Percentiles rank a stretch among this genome's conserved stretches.
Evolutionary conservation across 2,888 invertebrate genomes (phyloP).

Genomic region (Bombylius discolor): DNA sequence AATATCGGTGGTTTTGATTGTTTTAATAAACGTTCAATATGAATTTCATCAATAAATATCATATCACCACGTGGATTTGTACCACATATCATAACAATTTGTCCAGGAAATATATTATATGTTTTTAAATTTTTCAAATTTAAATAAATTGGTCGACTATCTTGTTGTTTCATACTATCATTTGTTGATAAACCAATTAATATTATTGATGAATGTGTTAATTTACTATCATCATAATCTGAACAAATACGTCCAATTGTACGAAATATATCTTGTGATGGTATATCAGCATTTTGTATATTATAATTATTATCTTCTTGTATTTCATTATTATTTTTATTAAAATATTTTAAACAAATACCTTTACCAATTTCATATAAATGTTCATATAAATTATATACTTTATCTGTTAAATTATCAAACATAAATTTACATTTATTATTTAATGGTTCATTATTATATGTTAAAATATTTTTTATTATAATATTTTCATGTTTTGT

Average conservation of each 20-base stretch:
- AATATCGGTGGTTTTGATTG: conserved; percentile 35
- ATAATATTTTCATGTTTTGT: conserved; percentile 23
- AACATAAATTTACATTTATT: conserved; percentile 37
- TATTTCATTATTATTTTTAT: conserved; percentile 18
- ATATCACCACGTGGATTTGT: conserved; percentile 55
- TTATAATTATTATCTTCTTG: conserved; percentile 18
- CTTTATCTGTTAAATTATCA: conserved; percentile 28
- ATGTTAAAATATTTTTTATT: conserved; percentile 40
- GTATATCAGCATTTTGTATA: conserved; percentile 27
- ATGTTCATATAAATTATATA: conserved; percentile 28
- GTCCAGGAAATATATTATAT: conserved; percentile 33
- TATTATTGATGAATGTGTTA: conserved; percentile 56
- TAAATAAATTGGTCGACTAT: conserved; percentile 37
- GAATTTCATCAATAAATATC: conserved; percentile 54
- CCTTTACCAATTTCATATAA: conserved; percentile 27
- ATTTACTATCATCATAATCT: conserved; percentile 52
- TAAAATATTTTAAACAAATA: conserved; percentile 28
- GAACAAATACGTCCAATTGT: conserved; percentile 61
- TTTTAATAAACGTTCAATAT: conserved; percentile 41
- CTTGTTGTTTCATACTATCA: neutral
- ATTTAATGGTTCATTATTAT: conserved; percentile 36
- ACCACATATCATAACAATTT: conserved; percentile 54
- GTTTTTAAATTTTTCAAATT: conserved; percentile 39
- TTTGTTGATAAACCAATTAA: conserved; percentile 45
- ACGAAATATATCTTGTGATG: conserved; percentile 25